phyloP scores from a whole-genome alignment of 1,140 invertebrate species.

The Anadara kagoshimensis region DNA sequence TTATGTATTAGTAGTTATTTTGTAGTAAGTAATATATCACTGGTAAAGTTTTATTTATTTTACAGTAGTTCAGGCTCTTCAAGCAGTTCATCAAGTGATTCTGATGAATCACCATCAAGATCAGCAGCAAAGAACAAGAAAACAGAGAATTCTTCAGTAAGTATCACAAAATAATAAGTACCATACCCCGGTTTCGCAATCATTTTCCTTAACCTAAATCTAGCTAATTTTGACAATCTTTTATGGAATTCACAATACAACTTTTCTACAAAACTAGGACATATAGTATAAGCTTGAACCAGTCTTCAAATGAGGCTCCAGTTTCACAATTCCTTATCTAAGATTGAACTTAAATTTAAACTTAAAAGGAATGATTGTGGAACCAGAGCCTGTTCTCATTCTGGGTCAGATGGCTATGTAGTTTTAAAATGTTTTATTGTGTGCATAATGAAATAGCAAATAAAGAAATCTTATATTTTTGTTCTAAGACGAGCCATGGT shows the following conservation, averaged over 20 bases:
- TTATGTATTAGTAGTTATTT: not conserved
- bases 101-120: not conserved
- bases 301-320: too few species aligned
- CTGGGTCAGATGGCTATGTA: too few species aligned
- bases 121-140: slow-evolving; percentile 2
- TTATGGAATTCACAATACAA: not conserved
- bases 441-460: too few species aligned
- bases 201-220: not conserved
- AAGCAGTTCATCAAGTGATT: slow-evolving; percentile 22
- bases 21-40: not conserved
- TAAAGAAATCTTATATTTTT: too few species aligned
- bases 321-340: too few species aligned
- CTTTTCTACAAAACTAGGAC: not conserved
- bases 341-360: too few species aligned
- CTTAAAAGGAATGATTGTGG: too few species aligned
- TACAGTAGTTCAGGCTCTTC: slow-evolving; percentile 13
- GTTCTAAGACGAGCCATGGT: too few species aligned
- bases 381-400: too few species aligned
- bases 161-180: not conserved
- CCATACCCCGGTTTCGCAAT: not conserved
- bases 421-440: too few species aligned
- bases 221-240: not conserved
- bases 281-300: too few species aligned
- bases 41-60: not conserved
- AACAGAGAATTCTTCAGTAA: not conserved